Evolutionary conservation across 2,888 invertebrate species (phyloP), one percentile per base, ranked within the genome.

Genomic region (Chesias legatella): DNA sequence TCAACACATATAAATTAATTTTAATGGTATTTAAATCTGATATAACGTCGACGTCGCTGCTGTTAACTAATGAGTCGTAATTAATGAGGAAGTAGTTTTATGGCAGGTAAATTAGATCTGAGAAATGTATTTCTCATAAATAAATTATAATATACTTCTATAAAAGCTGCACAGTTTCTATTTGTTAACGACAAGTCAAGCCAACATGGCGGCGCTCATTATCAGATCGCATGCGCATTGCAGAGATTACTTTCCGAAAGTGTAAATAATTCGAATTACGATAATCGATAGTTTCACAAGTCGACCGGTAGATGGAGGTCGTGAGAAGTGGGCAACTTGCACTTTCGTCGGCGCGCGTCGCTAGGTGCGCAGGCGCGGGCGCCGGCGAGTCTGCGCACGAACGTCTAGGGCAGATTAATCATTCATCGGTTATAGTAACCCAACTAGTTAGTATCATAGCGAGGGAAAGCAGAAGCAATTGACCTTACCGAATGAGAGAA

Each of bases 241-340:
- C 55, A 58, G 52, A 50, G 67, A 70, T 73, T 61, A 63, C 66
- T 63, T 63, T 73, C 68, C 57, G 70, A 78, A 78, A 76, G 78
- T 76, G 76, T 74, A 73, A 75, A 79, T 73, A 75, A 75, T 73
- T 70, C 68, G 66, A 72, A 73, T 71, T 69, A 71, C 67, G 62
- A 72, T 74, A 72, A 73, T 74, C 69, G 74, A 71, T 71, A 72
- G 70, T 71, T 71, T 63, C 66, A 58, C 66, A 60, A 67, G 56
- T 56, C 56, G 54, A 48, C 53, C 57, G 60, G 53, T 54, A 60
- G 63, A 60, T 63, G 63, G 58, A 61, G 67, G 55, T 51, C 84
- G 82, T 85, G 85, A 71, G 84, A 84, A 82, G 76, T 77, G 73
- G 79, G 73, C 62, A 67, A 85, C 86, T 86, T 84, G 85, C 86